Base-by-base conservation (phyloP, 2,888 invertebrate species). In the Ennomos fuscantarius region DNA sequence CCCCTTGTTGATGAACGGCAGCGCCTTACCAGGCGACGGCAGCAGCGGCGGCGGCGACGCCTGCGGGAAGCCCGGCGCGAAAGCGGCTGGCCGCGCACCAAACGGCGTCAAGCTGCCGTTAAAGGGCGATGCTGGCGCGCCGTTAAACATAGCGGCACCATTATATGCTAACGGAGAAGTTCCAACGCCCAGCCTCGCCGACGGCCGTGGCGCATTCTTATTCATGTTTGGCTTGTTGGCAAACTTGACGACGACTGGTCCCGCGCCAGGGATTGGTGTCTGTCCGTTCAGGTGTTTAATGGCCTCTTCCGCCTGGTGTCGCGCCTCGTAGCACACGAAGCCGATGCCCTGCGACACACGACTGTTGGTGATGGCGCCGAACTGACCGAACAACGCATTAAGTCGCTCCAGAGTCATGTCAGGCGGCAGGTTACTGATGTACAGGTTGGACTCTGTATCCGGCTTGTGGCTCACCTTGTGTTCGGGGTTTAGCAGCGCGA, bases 291-390 rank as follows among this genome's bases (percentile, higher is more conserved):
- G 77, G 52, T 82, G 81, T 62, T 83, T 76, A 68, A 93, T 93
- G 46, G 93, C 93, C 55, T 92, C 92, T 69, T 93, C 93, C 8
- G 93, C 93, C 70, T 91, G 90, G 58, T 70, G 81, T 51, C 92
- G 85, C 57, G 66, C 79, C 78, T 93, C 92, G 79, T 74, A 93
- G 74, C 93, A 92, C 54, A 93, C 93, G 74, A 93, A 93, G 49
- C 88, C 93, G 70, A 93, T 92, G 59, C 93, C 93, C 70, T 92
- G 93, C 46, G 92, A 90, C 51, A 93, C 92, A 50, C 92, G 85
- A 68, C 92, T 92, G 73, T 92, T 92, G 47, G 93, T 93, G 71
- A 93, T 93, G 56, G 70, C 74, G 34, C 93, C 93, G 73, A 87
- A 92, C 69, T 84, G 86, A 53, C 79, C 76, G 78, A 93, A 93